These are phyloP conservation scores for Pardalotus punctatus DNA, from an alignment of 2,113 vertebrate genomes.

Conservation along the genomic window DNA sequence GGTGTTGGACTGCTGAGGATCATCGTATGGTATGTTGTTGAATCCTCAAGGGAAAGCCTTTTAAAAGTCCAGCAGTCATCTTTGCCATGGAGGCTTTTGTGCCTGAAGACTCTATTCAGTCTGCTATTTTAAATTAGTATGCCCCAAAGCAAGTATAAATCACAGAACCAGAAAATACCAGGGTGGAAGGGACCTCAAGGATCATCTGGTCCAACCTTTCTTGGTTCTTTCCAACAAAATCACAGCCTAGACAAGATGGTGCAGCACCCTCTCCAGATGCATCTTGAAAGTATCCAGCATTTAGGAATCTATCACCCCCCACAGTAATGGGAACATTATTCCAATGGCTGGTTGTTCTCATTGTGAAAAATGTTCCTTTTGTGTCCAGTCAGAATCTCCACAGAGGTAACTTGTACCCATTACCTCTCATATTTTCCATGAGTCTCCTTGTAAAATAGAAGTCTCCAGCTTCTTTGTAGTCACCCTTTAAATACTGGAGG, in stretches of 20 bases:
- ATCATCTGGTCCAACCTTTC: background rate
- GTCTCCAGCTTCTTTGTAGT: background rate
- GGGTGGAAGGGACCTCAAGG: background rate
- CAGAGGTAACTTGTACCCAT: background rate
- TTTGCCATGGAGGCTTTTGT: background rate
- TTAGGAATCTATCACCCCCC: background rate
- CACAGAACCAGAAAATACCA: background rate
- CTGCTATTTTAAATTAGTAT: constrained; percentile 21
- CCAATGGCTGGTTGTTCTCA: background rate
- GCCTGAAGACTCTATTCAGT: background rate
- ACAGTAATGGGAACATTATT: background rate
- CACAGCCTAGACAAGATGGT: background rate
- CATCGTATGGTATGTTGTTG: background rate
- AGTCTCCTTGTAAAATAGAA: background rate
- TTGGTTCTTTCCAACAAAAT: background rate
- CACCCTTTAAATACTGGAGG: background rate
- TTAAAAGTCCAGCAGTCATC: background rate
- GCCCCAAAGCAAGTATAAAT: background rate
- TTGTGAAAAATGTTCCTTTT: background rate
- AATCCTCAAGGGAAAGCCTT: background rate
- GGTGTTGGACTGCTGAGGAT: background rate
- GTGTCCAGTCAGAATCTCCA: background rate
- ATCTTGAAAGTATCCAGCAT: background rate
- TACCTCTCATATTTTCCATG: background rate
- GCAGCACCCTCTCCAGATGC: background rate